phyloP scores from a whole-genome alignment of 2,113 vertebrate species.

The Psilopogon haemacephalus region DNA sequence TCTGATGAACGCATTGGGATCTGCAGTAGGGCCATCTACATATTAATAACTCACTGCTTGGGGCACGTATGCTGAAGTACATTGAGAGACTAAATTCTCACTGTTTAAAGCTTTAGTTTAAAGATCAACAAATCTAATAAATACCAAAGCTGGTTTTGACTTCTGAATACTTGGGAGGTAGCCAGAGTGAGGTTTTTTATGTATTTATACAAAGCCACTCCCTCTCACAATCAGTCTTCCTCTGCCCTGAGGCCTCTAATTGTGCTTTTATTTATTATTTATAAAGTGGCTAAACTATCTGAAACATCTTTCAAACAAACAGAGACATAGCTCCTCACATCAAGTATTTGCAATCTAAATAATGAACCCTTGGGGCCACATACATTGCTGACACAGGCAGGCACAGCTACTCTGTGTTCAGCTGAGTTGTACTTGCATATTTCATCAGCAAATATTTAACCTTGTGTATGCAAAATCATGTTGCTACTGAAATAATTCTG shows the following conservation, averaged over 20 bases:
- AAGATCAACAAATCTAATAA: neutral
- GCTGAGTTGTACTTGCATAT: neutral
- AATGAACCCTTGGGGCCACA: neutral
- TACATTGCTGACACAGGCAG: neutral
- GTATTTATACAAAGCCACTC: neutral
- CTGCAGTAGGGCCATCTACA: neutral
- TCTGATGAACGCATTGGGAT: neutral
- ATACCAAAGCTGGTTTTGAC: neutral
- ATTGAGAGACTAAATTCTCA: neutral
- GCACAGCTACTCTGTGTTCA: neutral
- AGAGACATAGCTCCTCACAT: neutral
- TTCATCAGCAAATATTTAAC: neutral
- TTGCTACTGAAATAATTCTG: neutral
- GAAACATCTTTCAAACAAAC: neutral
- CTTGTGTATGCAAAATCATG: neutral
- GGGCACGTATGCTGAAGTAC: neutral
- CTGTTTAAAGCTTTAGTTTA: neutral
- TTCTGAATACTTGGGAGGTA: neutral
- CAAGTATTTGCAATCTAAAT: neutral
- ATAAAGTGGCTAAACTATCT: neutral
- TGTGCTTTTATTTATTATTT: slow-evolving; percentile 4
- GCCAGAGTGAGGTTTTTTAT: neutral
- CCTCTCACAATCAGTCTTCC: neutral
- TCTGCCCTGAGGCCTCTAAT: neutral
- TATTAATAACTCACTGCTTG: neutral